A percentile compares a stretch with the other conserved stretches of the same genome.
phyloP scores from a whole-genome alignment of 1,140 invertebrate genomes.

The Heliconius eleuchia region DNA sequence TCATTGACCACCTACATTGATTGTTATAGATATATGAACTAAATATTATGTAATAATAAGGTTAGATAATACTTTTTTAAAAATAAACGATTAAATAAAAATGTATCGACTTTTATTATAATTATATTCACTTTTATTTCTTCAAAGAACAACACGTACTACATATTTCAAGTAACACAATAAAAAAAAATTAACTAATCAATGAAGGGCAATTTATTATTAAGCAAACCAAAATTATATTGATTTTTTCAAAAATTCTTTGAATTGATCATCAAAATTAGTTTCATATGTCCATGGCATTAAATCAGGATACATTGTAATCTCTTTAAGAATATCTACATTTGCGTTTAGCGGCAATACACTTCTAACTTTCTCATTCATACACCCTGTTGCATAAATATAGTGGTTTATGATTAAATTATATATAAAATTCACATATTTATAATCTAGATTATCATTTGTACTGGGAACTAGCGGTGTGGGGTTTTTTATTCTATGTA shows the following conservation, averaged over 20 bases:
- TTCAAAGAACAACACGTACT: conserved; percentile 9
- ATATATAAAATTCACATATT: conserved; percentile 78
- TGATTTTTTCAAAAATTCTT: conserved; percentile 64
- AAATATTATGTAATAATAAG: background rate
- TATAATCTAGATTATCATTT: conserved; percentile 74
- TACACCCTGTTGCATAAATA: conserved; percentile 72
- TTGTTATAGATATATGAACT: conserved; percentile 2
- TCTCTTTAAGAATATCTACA: conserved; percentile 57
- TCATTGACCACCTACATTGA: background rate
- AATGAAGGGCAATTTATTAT: background rate
- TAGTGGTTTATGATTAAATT: conserved; percentile 75
- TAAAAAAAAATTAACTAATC: background rate
- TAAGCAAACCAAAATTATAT: background rate
- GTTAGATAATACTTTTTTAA: background rate
- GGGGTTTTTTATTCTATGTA: conserved; percentile 68
- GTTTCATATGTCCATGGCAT: conserved; percentile 74
- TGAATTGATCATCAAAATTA: conserved; percentile 72
- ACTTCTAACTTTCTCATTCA: conserved; percentile 77
- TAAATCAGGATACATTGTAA: conserved; percentile 72
- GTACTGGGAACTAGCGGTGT: conserved; percentile 56
- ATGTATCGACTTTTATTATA: conserved; percentile 1
- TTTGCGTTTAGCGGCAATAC: conserved; percentile 69
- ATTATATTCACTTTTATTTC: conserved; percentile 12
- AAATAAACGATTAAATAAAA: conserved; percentile 19
- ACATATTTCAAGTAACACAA: background rate